Evolutionary conservation across 2,888 invertebrate genomes (phyloP).

Genomic region (Lasioglossum malachurum): DNA sequence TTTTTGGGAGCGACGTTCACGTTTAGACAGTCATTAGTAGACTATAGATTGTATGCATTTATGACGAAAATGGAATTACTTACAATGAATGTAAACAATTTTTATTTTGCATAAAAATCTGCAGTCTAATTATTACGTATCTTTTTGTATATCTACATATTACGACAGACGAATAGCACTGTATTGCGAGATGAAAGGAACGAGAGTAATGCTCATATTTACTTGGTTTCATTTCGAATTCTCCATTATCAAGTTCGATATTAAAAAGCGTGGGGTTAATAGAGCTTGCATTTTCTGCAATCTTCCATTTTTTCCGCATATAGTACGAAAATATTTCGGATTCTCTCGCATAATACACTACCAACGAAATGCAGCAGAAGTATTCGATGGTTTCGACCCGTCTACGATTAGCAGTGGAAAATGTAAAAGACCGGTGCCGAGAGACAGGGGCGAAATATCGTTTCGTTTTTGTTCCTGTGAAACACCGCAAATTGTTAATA

Average conservation of each 20-base stretch:
- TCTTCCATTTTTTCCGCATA: too few relatives aligned
- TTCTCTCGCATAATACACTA: not conserved
- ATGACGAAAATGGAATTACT: too few relatives aligned
- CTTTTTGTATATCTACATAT: too few relatives aligned
- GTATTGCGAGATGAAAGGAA: not conserved
- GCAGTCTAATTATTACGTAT: too few relatives aligned
- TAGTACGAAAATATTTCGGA: not conserved
- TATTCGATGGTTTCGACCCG: not conserved
- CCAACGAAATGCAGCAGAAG: not conserved
- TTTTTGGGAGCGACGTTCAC: not conserved
- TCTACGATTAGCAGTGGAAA: not conserved
- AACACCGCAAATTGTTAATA: conserved; percentile 11
- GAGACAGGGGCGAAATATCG: not conserved
- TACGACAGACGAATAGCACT: not conserved
- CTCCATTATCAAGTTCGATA: not conserved
- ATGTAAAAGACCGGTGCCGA: not conserved
- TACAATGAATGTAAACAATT: too few relatives aligned
- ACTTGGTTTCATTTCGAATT: not conserved
- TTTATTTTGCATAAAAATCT: too few relatives aligned
- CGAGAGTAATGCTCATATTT: too few relatives aligned
- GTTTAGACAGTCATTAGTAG: too few relatives aligned
- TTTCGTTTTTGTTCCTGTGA: not conserved
- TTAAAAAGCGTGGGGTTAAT: not conserved
- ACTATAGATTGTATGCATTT: too few relatives aligned
- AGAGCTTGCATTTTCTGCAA: not conserved